Evolutionary conservation across 2,888 invertebrate genomes (phyloP), one percentile per base, ranked within the genome.

Genomic region (Acanthosepion pharaonis): DNA sequence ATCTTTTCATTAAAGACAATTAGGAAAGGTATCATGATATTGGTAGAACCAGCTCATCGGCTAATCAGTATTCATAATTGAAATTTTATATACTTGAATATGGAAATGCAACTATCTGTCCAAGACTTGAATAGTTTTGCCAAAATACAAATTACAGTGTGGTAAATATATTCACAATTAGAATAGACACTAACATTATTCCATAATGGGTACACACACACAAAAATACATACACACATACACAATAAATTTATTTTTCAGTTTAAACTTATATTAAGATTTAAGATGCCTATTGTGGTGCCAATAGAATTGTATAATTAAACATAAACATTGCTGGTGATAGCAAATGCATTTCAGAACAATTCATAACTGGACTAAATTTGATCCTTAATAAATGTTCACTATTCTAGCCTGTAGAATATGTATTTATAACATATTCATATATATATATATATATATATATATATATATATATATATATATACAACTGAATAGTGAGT

Each of bases 1-100:
- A 78, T 78, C 78, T 78, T 78, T 78, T 78, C 78, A 78, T 78
- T 78, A 78, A 78, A 78, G 78, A 78, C 78, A n/a, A 78, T 78
- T 78, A 78, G 78, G 78, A 78, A 78, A 78, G 78, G 78, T 78
- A 78, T 78, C 78, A 78, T 78, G 78, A 78, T 78, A 33, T 78
- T 78, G 78, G 78, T 78, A 78, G n/a, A 78, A 78, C n/a, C 78
- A 78, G 33, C n/a, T 33, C n/a, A 78, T n/a, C 5, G 5, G 78
- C 78, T 78, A 78, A 78, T 78, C 78, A 78, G 78, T 78, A 78
- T 78, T 78, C 78, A 78, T 78, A 78, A 78, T 78, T 78, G 78
- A 78, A 78, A 78, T 78, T 78, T 78, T 78, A 78, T 78, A 78
- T 78, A 78, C 78, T 78, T 78, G 33, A n/a, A 78, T 78, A 78